These are phyloP conservation scores for Chalcis sispes DNA, from an alignment of 2,888 invertebrate genomes.

Conservation along the genomic window DNA sequence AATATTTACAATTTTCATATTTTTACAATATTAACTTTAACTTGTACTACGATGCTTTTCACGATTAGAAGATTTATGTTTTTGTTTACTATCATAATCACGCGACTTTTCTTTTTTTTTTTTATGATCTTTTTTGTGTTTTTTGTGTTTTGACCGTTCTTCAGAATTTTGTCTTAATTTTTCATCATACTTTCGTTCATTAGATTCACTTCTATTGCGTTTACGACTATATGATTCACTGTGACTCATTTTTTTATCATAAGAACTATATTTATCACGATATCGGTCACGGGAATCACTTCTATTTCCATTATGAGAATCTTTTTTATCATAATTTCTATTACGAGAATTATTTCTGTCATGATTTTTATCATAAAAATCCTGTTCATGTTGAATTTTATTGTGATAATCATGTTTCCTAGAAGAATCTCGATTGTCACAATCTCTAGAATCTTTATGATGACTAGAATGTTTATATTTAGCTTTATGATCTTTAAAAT, in stretches of 20 bases:
- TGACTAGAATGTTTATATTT: slow-evolving; percentile 14
- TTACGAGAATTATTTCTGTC: slow-evolving; percentile 26
- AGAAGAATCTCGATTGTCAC: slow-evolving; percentile 13
- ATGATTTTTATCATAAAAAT: slow-evolving; percentile 5
- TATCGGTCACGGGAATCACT: background rate
- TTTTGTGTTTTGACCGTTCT: slow-evolving; percentile 20
- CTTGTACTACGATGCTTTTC: too few species aligned
- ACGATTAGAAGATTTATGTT: too few species aligned
- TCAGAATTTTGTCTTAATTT: background rate
- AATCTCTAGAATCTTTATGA: background rate
- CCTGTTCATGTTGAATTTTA: slow-evolving; percentile 20
- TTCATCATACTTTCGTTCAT: background rate
- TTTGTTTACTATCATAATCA: too few species aligned
- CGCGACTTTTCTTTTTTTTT: too few species aligned
- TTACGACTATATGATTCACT: background rate
- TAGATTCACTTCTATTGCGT: background rate
- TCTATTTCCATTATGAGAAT: slow-evolving; percentile 6
- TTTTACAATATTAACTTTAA: too few species aligned
- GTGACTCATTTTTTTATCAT: slow-evolving; percentile 10
- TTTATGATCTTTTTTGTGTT: slow-evolving; percentile 27
- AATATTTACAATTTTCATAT: too few species aligned
- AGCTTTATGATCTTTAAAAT: slow-evolving; percentile 6
- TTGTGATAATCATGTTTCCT: background rate
- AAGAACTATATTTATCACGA: slow-evolving; percentile 8
- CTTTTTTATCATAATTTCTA: background rate